Evolutionary conservation across 2,888 invertebrate genomes (phyloP).

Genomic region (Pseudolycoriella hygida): DNA sequence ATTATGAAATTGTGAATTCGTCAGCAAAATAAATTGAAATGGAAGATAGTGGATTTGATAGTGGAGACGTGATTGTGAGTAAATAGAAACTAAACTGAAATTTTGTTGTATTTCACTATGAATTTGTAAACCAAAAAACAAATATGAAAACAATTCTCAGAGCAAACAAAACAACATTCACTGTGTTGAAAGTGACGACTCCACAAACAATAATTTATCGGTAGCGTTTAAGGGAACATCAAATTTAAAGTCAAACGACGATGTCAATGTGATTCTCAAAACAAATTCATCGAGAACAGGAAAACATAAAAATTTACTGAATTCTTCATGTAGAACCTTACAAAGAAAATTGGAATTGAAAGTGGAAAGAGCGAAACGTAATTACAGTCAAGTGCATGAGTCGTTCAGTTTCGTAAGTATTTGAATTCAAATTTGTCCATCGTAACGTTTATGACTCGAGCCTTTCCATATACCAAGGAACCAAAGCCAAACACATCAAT

Average conservation of each 20-base stretch:
- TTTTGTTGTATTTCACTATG: background rate
- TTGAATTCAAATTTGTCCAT: no score
- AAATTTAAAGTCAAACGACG: background rate
- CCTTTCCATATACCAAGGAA: conserved; percentile 13
- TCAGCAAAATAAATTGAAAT: conserved; percentile 13
- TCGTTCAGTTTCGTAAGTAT: conserved; percentile 10
- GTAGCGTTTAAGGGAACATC: conserved; percentile 1
- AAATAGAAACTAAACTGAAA: conserved; percentile 12
- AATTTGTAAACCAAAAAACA: no score
- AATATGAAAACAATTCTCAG: background rate
- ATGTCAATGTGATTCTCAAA: background rate
- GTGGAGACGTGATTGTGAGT: conserved; percentile 17
- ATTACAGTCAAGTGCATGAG: conserved; percentile 24
- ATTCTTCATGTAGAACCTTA: conserved; percentile 23
- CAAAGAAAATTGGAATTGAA: conserved; percentile 28
- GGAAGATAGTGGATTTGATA: conserved; percentile 27
- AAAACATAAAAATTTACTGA: background rate
- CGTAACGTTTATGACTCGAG: no score
- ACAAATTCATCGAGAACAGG: background rate
- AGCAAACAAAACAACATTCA: background rate
- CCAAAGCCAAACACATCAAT: conserved; percentile 24
- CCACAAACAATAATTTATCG: conserved; percentile 7
- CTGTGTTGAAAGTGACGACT: conserved; percentile 9
- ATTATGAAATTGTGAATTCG: no score
- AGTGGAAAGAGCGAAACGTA: conserved; percentile 28